A percentile compares a stretch with the other conserved stretches of the same genome.
Conservation (phyloP, 1,140 invertebrate genomes). For the Rhynchophorus ferrugineus region DNA sequence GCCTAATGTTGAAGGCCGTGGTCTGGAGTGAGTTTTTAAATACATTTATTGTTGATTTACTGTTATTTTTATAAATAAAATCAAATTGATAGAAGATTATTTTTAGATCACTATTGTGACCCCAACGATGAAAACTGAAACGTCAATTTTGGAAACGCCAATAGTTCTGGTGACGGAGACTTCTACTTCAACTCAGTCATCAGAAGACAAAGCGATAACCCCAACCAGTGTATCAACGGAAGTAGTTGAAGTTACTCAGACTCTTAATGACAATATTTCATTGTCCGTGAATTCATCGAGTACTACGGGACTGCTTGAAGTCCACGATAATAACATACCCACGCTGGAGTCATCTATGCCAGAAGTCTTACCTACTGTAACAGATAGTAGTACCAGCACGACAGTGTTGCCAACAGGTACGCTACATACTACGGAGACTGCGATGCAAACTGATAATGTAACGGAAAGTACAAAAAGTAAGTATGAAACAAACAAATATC, state of each 20-base stretch:
- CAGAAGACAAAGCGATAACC: neutral
- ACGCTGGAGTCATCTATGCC: slow-evolving; percentile 33
- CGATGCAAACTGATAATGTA: too few relatives aligned
- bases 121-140: slow-evolving; percentile 21
- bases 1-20: too few relatives aligned
- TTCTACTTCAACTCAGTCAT: neutral
- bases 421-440: too few relatives aligned
- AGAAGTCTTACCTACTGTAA: slow-evolving; percentile 26
- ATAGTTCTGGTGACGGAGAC: slow-evolving; percentile 14
- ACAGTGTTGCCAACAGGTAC: slow-evolving; percentile 23
- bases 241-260: neutral
- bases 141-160: slow-evolving; percentile 13
- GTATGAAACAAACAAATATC: too few relatives aligned
- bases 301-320: neutral
- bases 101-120: slow-evolving; percentile 22
- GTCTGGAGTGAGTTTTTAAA: too few relatives aligned
- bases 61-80: too few relatives aligned
- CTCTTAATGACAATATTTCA: neutral
- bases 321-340: slow-evolving; percentile 13
- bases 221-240: slow-evolving; percentile 5
- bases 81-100: too few relatives aligned
- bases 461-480: too few relatives aligned
- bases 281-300: slow-evolving; percentile 1
- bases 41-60: too few relatives aligned
- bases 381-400: slow-evolving; percentile 21